Evolutionary conservation across 2,113 vertebrate species (phyloP).

Genomic region (Amblyopsis rosae): DNA sequence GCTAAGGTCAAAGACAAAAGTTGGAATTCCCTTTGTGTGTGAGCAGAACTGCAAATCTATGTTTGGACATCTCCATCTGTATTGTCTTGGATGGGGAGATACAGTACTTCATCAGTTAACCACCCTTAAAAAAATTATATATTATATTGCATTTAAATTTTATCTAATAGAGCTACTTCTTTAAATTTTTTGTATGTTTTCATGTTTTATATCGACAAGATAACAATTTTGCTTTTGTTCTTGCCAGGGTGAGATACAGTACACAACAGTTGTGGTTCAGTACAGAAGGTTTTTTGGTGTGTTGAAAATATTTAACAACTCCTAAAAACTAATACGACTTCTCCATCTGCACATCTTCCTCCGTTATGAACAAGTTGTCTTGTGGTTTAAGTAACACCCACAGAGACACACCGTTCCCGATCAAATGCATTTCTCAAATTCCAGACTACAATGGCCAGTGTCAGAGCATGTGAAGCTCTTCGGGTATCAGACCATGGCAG

Average conservation of each 20-base stretch:
- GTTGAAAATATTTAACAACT: slow-evolving; percentile 41
- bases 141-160: too few species aligned
- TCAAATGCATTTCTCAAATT: slow-evolving; percentile 78
- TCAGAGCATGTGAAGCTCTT: slow-evolving; percentile 58
- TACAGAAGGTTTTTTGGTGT: background rate
- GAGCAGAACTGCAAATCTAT: background rate
- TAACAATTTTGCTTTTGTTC: too few species aligned
- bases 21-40: slow-evolving; percentile 57
- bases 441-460: slow-evolving; percentile 66
- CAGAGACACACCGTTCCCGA: slow-evolving; percentile 45
- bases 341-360: slow-evolving; percentile 20
- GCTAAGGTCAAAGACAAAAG: slow-evolving; percentile 58
- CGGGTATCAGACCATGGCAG: slow-evolving; percentile 59
- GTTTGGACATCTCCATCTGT: background rate
- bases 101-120: too few species aligned
- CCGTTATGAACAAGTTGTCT: slow-evolving; percentile 16
- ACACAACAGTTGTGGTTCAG: too few species aligned
- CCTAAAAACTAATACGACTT: slow-evolving; percentile 17
- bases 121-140: too few species aligned
- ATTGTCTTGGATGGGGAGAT: too few species aligned
- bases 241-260: too few species aligned
- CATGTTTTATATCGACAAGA: too few species aligned
- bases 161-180: too few species aligned
- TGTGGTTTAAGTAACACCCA: slow-evolving; percentile 37
- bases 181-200: too few species aligned